Base-by-base conservation (phyloP, 2,113 vertebrate genomes). In the Elanoides forficatus region DNA sequence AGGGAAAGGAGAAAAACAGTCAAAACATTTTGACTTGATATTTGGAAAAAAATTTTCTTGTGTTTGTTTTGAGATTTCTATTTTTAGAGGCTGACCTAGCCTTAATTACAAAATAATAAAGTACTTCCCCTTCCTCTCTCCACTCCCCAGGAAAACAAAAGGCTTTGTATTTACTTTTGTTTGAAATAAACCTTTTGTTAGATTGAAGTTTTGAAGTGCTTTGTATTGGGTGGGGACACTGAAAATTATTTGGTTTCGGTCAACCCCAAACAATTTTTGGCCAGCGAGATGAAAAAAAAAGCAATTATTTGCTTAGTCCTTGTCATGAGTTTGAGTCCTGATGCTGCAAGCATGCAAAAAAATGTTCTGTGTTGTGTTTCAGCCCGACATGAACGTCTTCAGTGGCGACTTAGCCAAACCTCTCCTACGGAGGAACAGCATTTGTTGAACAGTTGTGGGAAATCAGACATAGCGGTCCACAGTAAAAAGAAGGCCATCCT, bases 401-500 rank as follows among this genome's bases (percentile, higher is more conserved):
- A 82, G 34, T 25, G 43, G 38, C 3, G 3, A 72, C 56, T 52
- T 72, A 56, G 62, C 70, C 84, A 95, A 85, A 80, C 17, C 20
- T 66, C 62, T 90, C 36, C 48, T 73, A 21, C 0, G 6, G 82
- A 91, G 45, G 48, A 94, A 62, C 30, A 93, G 60, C 78, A 91
- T 94, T 96, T 94, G 87, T 68, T 87, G 52, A 95, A 82, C 95
- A 96, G 83, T 96, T 96, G 91, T 94, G 73, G 81, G 47, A 85
- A 81, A 48, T 56, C 43, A 87, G 81, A 26, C 10, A 14, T 84
- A 73, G 17, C 25, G 56, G 43, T 59, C 62, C 1, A 26, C 59
- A 23, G 34, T 62, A 62, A 36, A 47, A 66, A 58, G 16, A 86
- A 59, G 14, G 47, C 50, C 23, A 19, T 81, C 75, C 60, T 90